phyloP scores from a whole-genome alignment of 2,113 vertebrate genomes.

The Ranitomeya imitator region DNA sequence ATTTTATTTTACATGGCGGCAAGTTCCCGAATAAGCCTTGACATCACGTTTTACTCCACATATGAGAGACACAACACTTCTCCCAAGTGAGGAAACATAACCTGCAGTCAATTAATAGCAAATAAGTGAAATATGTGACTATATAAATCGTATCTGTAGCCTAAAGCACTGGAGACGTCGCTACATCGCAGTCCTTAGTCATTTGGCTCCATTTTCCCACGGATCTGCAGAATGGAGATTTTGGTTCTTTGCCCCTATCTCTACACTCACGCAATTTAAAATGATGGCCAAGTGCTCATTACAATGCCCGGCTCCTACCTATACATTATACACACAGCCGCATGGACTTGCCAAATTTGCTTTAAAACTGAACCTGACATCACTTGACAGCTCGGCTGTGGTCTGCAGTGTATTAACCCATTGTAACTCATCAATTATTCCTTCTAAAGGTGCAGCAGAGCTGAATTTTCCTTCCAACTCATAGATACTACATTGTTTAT shows the following conservation, averaged over 20 bases:
- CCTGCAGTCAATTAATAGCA: neutral
- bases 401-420: slow-evolving; percentile 19
- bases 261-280: neutral
- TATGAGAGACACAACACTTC: neutral
- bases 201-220: neutral
- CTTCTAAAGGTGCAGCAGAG: neutral
- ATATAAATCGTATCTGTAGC: neutral
- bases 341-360: slow-evolving; percentile 26
- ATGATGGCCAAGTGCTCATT: slow-evolving; percentile 2
- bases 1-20: neutral
- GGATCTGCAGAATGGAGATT: slow-evolving; percentile 31
- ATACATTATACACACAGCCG: slow-evolving; percentile 36
- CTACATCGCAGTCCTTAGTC: neutral
- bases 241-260: neutral
- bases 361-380: slow-evolving; percentile 27
- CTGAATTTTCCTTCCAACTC: neutral
- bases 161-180: neutral
- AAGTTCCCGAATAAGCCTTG: neutral
- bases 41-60: neutral
- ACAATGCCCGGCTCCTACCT: slow-evolving; percentile 19
- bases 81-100: neutral
- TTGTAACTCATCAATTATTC: neutral
- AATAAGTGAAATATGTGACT: neutral
- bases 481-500: neutral
- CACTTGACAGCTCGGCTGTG: slow-evolving; percentile 14